phyloP scores from a whole-genome alignment of 2,888 invertebrate species.

The Hirtodrosophila trivittata region DNA sequence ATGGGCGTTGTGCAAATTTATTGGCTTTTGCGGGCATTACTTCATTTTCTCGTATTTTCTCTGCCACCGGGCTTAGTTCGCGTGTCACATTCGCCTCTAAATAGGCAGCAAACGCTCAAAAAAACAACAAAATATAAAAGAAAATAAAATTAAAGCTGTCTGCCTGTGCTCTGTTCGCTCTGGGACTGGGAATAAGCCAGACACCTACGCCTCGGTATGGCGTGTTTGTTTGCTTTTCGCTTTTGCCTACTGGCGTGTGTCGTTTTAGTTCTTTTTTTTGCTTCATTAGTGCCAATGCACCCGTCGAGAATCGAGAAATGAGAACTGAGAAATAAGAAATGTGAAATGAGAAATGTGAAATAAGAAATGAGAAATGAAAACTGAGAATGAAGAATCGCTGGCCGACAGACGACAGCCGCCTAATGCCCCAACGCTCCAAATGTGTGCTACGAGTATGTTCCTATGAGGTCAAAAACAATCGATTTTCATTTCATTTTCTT shows the following conservation, averaged over 20 bases:
- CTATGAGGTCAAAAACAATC: conserved; percentile 81
- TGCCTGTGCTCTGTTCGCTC: conserved; percentile 31
- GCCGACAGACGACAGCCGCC: conserved; percentile 45
- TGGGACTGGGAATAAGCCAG: conserved; percentile 43
- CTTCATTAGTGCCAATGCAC: conserved; percentile 76
- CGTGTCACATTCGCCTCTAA: conserved; percentile 69
- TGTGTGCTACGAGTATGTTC: conserved; percentile 58
- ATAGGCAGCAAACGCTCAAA: conserved; percentile 54
- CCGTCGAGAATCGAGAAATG: conserved; percentile 32
- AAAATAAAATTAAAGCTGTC: conserved; percentile 64
- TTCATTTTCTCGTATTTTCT: conserved; percentile 35
- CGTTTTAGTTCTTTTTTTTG: conserved; percentile 31
- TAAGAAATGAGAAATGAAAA: conserved; percentile 20
- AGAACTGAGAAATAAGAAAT: conserved; percentile 23
- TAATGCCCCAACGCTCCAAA: conserved; percentile 62
- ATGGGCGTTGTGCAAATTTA: conserved; percentile 60
- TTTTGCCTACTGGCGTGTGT: conserved; percentile 48
- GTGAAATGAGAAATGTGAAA: not conserved
- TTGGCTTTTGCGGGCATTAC: conserved; percentile 63
- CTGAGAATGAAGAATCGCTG: conserved; percentile 33
- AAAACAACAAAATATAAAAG: conserved; percentile 11
- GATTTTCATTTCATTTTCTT: conserved; percentile 72
- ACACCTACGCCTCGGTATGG: conserved; percentile 55
- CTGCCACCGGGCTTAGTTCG: conserved; percentile 56
- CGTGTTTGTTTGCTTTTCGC: conserved; percentile 75